Conservation (phyloP, 2,113 vertebrate genomes). For the Psammodynastes pulverulentus region DNA sequence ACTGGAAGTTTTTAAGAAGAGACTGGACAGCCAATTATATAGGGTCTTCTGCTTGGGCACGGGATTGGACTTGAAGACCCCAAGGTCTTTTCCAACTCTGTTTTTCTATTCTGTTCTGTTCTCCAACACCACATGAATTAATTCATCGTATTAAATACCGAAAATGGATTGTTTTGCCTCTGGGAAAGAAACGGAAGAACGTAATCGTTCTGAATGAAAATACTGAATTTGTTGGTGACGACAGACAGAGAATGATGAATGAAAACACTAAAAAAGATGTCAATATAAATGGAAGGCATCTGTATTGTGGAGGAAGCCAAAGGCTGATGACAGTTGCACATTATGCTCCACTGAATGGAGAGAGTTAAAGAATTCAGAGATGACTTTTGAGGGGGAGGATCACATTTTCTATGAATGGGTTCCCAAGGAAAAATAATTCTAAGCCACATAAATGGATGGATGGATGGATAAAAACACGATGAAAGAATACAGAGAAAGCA, state of each 20-base stretch:
- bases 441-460: not conserved
- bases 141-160: not conserved
- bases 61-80: too few species aligned
- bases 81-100: too few species aligned
- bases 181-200: not conserved
- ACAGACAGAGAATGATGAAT: not conserved
- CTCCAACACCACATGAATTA: not conserved
- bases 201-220: not conserved
- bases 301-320: not conserved
- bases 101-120: too few species aligned
- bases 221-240: not conserved
- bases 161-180: not conserved
- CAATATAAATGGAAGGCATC: not conserved
- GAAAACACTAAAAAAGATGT: not conserved
- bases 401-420: not conserved
- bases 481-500: not conserved
- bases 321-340: not conserved
- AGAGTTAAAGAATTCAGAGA: not conserved
- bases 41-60: too few species aligned
- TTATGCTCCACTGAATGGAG: not conserved
- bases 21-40: too few species aligned
- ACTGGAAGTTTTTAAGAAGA: too few species aligned
- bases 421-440: not conserved
- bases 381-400: not conserved
- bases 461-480: not conserved